Conservation (phyloP, 2,113 vertebrate genomes). For the Barbus barbus region DNA sequence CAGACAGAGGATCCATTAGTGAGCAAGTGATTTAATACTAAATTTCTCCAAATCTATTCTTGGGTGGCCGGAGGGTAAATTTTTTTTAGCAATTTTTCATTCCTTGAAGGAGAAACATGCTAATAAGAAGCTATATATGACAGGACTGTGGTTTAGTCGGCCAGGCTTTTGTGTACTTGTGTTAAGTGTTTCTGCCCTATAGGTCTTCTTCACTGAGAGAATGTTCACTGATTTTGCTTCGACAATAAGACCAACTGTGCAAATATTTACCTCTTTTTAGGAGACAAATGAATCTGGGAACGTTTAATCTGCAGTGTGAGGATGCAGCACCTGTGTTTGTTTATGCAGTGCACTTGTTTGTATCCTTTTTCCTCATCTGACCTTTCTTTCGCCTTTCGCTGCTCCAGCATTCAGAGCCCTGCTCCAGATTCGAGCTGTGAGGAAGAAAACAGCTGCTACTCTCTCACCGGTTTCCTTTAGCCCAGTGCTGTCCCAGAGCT, state of each 20-base stretch:
- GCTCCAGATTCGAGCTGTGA: slow-evolving; percentile 66
- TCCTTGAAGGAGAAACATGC: neutral
- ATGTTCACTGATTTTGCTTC: slow-evolving; percentile 50
- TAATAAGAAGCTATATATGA: neutral
- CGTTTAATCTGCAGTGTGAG: slow-evolving; percentile 60
- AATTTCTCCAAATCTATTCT: no score
- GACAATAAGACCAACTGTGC: slow-evolving; percentile 68
- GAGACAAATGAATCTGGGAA: slow-evolving; percentile 64
- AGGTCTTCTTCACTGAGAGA: slow-evolving; percentile 29
- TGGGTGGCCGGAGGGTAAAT: no score
- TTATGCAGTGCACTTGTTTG: neutral
- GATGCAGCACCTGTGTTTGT: slow-evolving; percentile 62
- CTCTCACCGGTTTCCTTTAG: slow-evolving; percentile 84
- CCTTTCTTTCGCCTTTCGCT: slow-evolving; percentile 18
- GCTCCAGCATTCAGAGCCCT: slow-evolving; percentile 83
- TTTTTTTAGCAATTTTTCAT: no score
- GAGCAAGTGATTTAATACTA: no score
- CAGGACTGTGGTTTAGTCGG: neutral
- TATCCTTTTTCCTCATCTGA: neutral
- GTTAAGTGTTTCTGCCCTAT: neutral
- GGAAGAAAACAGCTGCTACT: slow-evolving; percentile 81
- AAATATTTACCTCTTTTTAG: slow-evolving; percentile 67
- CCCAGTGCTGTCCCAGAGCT: slow-evolving; percentile 81
- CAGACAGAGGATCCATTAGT: no score
- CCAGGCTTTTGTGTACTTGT: neutral